Percentiles rank a stretch among this genome's conserved stretches.
Evolutionary conservation across 1,140 invertebrate species (phyloP).

Genomic region (Leptinotarsa defecta): DNA sequence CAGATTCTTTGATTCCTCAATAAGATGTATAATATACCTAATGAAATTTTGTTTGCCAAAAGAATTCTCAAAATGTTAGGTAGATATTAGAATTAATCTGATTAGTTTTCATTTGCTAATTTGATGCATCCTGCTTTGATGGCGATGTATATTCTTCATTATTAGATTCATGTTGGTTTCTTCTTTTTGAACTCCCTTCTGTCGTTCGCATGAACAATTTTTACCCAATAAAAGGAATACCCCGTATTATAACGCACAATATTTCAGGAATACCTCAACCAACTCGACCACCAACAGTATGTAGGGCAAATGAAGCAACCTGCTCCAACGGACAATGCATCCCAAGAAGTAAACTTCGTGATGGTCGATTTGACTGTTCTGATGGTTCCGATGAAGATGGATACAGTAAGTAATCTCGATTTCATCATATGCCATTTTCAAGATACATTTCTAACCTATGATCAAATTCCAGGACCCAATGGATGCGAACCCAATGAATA

Average conservation of each 20-base stretch:
- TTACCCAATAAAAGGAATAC: not conserved
- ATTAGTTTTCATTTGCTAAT: too few relatives aligned
- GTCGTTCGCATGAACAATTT: not conserved
- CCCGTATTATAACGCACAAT: not conserved
- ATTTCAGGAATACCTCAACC: slow-evolving; percentile 44
- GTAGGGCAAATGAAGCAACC: slow-evolving; percentile 70
- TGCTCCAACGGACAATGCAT: slow-evolving; percentile 93
- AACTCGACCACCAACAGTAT: slow-evolving; percentile 34
- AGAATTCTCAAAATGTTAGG: too few relatives aligned
- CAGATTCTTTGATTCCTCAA: too few relatives aligned
- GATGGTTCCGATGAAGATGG: slow-evolving; percentile 89
- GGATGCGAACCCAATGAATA: slow-evolving; percentile 92
- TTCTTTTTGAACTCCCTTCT: not conserved
- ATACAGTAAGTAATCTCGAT: slow-evolving; percentile 71
- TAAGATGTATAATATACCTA: too few relatives aligned
- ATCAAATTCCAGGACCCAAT: not conserved
- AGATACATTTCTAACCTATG: not conserved
- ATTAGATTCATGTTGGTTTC: not conserved
- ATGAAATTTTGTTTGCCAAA: too few relatives aligned
- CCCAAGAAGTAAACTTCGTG: slow-evolving; percentile 77
- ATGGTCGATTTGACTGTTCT: slow-evolving; percentile 78
- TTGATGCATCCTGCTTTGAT: too few relatives aligned
- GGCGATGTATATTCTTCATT: too few relatives aligned
- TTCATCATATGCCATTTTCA: not conserved
- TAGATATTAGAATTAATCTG: too few relatives aligned